Conservation (phyloP, 2,797 vertebrate species). For the Falco concolor region DNA sequence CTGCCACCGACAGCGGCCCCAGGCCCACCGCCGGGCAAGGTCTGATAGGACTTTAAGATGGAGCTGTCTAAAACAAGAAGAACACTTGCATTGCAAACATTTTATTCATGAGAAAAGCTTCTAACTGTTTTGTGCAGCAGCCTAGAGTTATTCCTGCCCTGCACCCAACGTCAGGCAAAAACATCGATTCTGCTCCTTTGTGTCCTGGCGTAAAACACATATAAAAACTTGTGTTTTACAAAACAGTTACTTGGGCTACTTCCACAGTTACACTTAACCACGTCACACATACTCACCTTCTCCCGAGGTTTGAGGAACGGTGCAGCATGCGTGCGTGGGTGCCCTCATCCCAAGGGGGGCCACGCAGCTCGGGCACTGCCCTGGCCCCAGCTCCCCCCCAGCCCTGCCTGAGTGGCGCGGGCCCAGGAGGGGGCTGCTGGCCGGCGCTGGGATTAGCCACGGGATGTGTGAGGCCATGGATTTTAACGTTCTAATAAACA, state of each 20-base stretch:
- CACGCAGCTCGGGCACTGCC: too few species aligned
- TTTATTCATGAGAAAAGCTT: background rate
- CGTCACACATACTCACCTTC: constrained; percentile 13
- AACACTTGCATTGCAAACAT: background rate
- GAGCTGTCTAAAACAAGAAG: background rate
- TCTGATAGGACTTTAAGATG: background rate
- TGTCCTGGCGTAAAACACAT: background rate
- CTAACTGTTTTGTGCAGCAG: background rate
- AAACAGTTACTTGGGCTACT: background rate
- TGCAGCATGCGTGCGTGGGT: background rate
- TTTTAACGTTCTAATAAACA: constrained; percentile 39
- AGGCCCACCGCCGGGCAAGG: too few species aligned
- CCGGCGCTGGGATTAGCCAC: constrained; percentile 27
- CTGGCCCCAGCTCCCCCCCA: too few species aligned
- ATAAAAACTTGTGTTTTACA: background rate
- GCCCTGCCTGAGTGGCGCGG: too few species aligned
- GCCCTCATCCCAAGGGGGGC: too few species aligned
- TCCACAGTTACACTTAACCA: background rate
- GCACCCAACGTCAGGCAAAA: background rate
- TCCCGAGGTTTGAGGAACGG: constrained; percentile 5
- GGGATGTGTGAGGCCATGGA: constrained; percentile 31
- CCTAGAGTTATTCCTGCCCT: background rate
- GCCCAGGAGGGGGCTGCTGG: background rate
- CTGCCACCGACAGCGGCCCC: rapidly evolving
- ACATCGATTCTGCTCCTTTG: background rate